Conservation (phyloP, 2,113 vertebrate species). For the Danionella cerebrum region DNA sequence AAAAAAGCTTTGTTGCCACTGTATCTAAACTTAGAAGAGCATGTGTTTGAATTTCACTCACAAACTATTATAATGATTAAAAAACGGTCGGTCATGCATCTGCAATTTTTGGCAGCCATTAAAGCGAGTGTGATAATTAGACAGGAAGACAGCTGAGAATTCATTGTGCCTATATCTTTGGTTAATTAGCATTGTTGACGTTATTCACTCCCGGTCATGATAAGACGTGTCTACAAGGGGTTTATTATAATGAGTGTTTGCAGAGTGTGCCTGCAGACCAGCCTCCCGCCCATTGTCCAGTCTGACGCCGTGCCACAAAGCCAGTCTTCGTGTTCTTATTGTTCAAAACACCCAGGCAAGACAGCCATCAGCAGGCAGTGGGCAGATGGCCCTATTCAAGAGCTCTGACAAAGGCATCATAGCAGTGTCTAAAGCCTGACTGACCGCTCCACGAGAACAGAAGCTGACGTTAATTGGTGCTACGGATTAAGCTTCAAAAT, state of each 20-base stretch:
- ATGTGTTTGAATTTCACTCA: no score
- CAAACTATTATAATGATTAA: neutral
- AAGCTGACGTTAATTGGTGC: constrained; percentile 4
- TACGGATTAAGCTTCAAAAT: neutral
- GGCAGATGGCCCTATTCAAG: constrained; percentile 43
- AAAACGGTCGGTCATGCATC: neutral
- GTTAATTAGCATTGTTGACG: constrained; percentile 41
- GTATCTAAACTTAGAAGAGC: no score
- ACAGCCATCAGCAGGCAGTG: constrained; percentile 39
- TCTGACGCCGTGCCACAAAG: constrained; percentile 36
- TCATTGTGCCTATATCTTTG: constrained; percentile 3
- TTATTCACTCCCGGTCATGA: constrained; percentile 23
- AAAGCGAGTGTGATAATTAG: neutral
- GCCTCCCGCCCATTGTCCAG: constrained; percentile 25
- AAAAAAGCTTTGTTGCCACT: no score
- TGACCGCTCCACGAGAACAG: neutral
- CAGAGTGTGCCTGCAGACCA: constrained; percentile 13
- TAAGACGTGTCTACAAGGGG: constrained; percentile 34
- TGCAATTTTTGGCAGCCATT: neutral
- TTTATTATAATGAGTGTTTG: constrained; percentile 35
- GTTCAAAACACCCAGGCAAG: constrained; percentile 41
- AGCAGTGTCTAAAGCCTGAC: neutral
- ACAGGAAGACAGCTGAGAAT: neutral
- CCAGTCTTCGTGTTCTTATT: constrained; percentile 42
- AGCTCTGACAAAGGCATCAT: constrained; percentile 27